Evolutionary conservation across 2,113 vertebrate genomes (phyloP), one percentile per base, ranked within the genome.

Genomic region (Plecturocebus donacophilus): DNA sequence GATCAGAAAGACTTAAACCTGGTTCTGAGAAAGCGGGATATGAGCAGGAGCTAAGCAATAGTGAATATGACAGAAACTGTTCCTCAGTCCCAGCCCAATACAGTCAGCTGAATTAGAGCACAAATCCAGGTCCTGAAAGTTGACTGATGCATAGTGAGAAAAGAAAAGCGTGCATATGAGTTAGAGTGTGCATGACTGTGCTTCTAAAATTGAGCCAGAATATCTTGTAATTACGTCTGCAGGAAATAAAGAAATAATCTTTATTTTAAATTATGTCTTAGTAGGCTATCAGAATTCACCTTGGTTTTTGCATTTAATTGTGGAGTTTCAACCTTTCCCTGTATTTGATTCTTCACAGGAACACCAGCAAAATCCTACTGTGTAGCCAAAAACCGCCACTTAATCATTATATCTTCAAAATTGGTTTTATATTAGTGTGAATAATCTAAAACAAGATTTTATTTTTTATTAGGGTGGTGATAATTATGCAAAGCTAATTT

Each of bases 351-450:
- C 4, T 80, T 90, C 19, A 80, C 8, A 47, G 30, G 35, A 84
- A 95, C 23, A 81, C 14, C 2, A 85, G 35, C 12, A 58, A 96
- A 81, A n/a, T 81, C 30, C 6, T 58, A 81, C 40, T 71, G 19
- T 94, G 11, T 61, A 90, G 54, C 25, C 47, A 21, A 40, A 96
- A 30, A 73, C 12, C 38, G 35, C 5, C 30, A 90, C 71, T 87
- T 91, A 83, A 76, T 96, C 16, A n/a, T 21, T 82, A 10, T 54
- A 27, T 66, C 52, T 71, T 94, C 54, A 77, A 85, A 93, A 85
- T 42, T 89, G 12, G 6, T 81, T 97, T 92, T 87, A 85, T 64
- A 38, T 80, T 93, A 58, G 8, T 95, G 42, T 92, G 76, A 92
- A 87, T 23, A 88, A 66, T 64, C 30, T 66, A 76, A 92, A 90